phyloP scores from a whole-genome alignment of 2,797 vertebrate genomes.

The Cryptoprocta ferox region DNA sequence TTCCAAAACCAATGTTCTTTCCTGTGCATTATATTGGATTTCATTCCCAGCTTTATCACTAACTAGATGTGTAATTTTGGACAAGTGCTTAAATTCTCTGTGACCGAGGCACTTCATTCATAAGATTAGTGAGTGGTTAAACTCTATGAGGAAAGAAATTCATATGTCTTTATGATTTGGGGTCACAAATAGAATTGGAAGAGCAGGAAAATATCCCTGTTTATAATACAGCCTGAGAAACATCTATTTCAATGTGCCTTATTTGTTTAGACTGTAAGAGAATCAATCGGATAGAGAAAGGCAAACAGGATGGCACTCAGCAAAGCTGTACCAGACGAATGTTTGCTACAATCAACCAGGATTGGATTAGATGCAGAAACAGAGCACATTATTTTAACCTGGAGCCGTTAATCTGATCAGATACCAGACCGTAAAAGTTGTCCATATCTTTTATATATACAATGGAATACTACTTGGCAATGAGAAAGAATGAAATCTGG shows the following conservation, averaged over 20 bases:
- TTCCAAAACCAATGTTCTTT: background rate
- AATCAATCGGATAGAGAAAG: background rate
- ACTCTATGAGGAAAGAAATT: background rate
- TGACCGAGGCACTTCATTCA: background rate
- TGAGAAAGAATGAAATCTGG: too few relatives aligned
- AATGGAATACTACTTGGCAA: too few relatives aligned
- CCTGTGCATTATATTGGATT: background rate
- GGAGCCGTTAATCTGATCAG: background rate
- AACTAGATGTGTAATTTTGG: background rate
- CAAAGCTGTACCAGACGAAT: background rate
- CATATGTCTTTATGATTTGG: background rate
- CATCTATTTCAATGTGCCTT: background rate
- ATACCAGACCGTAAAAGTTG: background rate
- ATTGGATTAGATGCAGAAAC: background rate
- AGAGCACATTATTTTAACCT: background rate
- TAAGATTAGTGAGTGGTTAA: background rate
- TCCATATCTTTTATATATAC: background rate
- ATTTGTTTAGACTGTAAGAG: background rate
- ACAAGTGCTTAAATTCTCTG: background rate
- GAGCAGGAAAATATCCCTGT: background rate
- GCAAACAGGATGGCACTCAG: background rate
- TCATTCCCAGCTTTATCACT: background rate
- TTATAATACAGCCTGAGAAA: background rate
- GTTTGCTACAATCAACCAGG: background rate
- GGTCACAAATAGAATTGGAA: background rate